Evolutionary conservation across 2,113 vertebrate genomes (phyloP).

Genomic region (Cettia cetti): DNA sequence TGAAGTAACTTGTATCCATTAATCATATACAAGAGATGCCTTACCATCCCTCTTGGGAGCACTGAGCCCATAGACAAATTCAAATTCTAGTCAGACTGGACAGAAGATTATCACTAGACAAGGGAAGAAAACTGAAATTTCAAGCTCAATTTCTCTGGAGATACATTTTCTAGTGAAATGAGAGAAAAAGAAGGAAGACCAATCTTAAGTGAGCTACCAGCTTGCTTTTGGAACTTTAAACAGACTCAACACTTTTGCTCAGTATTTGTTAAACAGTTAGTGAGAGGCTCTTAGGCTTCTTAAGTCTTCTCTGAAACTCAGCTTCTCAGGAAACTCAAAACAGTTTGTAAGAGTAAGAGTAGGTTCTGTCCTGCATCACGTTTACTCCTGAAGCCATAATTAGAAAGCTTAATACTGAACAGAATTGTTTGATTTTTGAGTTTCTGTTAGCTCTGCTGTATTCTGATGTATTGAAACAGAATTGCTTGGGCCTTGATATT

Average conservation of each 20-base stretch:
- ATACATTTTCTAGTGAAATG: background rate
- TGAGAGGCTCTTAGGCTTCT: background rate
- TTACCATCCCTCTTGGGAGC: background rate
- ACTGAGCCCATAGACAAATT: background rate
- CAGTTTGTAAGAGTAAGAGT: background rate
- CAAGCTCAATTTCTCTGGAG: background rate
- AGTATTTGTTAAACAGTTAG: background rate
- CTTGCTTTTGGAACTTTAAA: background rate
- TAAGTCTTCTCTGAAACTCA: background rate
- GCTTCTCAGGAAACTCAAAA: background rate
- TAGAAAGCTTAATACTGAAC: background rate
- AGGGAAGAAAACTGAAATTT: background rate
- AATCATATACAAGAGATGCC: background rate
- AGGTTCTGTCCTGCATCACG: background rate
- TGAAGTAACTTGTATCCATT: background rate
- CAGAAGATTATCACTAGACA: background rate
- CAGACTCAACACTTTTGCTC: background rate
- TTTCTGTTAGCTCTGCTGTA: background rate
- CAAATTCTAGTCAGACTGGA: background rate
- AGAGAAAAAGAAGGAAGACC: background rate
- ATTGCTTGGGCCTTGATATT: background rate
- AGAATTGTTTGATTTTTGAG: background rate
- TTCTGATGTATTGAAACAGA: background rate
- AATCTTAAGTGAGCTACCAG: background rate
- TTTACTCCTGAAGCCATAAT: background rate